These are phyloP conservation scores for Hypsopygia costalis DNA, from an alignment of 2,888 invertebrate species.

Conservation along the genomic window DNA sequence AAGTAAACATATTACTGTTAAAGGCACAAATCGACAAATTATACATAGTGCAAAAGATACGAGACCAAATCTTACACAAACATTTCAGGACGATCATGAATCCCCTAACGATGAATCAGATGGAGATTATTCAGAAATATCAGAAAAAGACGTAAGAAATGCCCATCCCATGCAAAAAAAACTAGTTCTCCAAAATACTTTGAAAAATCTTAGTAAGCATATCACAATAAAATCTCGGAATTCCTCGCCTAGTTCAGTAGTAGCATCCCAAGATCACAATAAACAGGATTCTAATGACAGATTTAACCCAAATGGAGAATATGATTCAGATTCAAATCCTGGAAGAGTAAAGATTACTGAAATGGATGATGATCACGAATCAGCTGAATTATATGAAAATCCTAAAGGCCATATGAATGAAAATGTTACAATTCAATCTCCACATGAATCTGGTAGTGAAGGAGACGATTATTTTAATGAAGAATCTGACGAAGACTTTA, in stretches of 20 bases:
- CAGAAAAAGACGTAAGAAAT: neutral
- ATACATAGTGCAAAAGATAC: conserved; percentile 10
- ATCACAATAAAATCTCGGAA: conserved; percentile 58
- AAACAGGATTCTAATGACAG: conserved; percentile 25
- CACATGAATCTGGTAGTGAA: conserved; percentile 44
- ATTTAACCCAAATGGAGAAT: conserved; percentile 23
- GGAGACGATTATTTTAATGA: conserved; percentile 31
- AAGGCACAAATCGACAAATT: conserved; percentile 33
- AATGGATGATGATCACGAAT: conserved; percentile 35
- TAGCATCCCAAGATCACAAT: conserved; percentile 25
- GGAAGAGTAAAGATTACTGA: conserved; percentile 56
- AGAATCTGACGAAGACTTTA: conserved; percentile 30
- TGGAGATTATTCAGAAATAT: conserved; percentile 3
- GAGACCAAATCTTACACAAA: conserved; percentile 5
- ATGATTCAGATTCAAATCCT: conserved; percentile 37
- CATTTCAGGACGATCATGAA: conserved; percentile 4
- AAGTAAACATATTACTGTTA: conserved; percentile 50
- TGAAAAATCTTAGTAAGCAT: conserved; percentile 56
- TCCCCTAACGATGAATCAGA: conserved; percentile 4
- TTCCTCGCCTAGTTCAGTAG: conserved; percentile 33
- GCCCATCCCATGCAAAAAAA: conserved; percentile 18
- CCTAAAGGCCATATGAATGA: conserved; percentile 18
- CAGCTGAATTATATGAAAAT: conserved; percentile 31
- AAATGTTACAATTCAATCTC: conserved; percentile 45
- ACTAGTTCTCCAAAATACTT: conserved; percentile 37